phyloP scores from a whole-genome alignment of 2,888 invertebrate genomes.

The Rhopalosiphum nymphaeae region DNA sequence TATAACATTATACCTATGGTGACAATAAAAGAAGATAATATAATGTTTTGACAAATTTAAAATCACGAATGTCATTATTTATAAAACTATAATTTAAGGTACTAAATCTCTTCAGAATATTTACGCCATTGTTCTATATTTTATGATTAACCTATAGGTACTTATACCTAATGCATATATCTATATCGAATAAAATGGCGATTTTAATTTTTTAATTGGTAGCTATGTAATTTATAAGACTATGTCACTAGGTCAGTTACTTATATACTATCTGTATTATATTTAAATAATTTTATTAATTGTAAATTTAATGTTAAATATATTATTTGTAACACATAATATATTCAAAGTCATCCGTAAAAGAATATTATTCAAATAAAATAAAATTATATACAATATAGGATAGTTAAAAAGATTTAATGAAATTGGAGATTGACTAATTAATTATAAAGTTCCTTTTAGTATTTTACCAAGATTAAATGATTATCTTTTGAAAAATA shows the following conservation, averaged over 20 bases:
- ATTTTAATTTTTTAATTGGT: background rate
- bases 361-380: background rate
- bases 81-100: background rate
- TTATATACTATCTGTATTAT: background rate
- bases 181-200: background rate
- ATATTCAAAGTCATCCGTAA: background rate
- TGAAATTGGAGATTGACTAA: background rate
- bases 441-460: background rate
- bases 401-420: background rate
- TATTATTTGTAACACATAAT: background rate
- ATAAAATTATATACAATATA: background rate
- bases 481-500: background rate
- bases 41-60: background rate
- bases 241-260: background rate
- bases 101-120: background rate
- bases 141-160: background rate
- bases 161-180: background rate
- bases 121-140: background rate
- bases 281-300: constrained; percentile 2
- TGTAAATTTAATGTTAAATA: background rate
- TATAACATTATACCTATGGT: background rate
- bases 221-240: background rate
- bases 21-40: background rate
- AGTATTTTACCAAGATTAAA: background rate
- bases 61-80: background rate